Evolutionary conservation across 2,113 vertebrate genomes (phyloP).

Genomic region (Macquaria ambigua): DNA sequence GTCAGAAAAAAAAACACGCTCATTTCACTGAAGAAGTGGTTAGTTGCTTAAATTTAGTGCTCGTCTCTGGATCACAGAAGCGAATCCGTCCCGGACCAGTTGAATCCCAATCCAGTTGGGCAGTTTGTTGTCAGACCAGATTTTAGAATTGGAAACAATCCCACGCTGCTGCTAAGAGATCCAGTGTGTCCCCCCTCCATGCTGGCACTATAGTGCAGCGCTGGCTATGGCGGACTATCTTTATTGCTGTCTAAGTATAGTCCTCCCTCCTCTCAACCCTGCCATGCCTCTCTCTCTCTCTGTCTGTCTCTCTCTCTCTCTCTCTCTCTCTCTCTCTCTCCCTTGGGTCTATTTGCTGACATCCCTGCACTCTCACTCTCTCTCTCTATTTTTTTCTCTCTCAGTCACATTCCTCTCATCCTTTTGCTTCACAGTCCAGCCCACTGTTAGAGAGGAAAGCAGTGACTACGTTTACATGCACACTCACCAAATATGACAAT

Average conservation of each 20-base stretch:
- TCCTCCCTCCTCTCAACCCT: slow-evolving; percentile 55
- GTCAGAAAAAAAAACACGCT: not conserved
- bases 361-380: slow-evolving; percentile 49
- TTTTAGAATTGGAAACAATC: slow-evolving; percentile 18
- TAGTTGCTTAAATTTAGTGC: not conserved
- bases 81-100: slow-evolving; percentile 1
- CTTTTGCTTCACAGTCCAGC: slow-evolving; percentile 45
- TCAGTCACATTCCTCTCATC: slow-evolving; percentile 63
- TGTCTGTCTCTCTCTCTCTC: slow-evolving; percentile 34
- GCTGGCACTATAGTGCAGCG: slow-evolving; percentile 30
- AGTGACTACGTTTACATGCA: too few species aligned
- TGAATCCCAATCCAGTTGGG: slow-evolving; percentile 4
- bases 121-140: slow-evolving; percentile 16
- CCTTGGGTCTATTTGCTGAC: slow-evolving; percentile 70
- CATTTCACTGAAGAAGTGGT: not conserved
- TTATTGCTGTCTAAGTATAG: slow-evolving; percentile 68
- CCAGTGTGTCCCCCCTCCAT: slow-evolving; percentile 34
- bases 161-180: slow-evolving; percentile 29
- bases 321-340: slow-evolving; percentile 36
- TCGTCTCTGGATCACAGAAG: not conserved
- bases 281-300: slow-evolving; percentile 39
- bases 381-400: slow-evolving; percentile 34
- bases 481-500: too few species aligned
- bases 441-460: slow-evolving; percentile 42
- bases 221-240: slow-evolving; percentile 54